These are phyloP conservation scores for Achlya flavicornis DNA, from an alignment of 2,888 invertebrate species.

Conservation along the genomic window DNA sequence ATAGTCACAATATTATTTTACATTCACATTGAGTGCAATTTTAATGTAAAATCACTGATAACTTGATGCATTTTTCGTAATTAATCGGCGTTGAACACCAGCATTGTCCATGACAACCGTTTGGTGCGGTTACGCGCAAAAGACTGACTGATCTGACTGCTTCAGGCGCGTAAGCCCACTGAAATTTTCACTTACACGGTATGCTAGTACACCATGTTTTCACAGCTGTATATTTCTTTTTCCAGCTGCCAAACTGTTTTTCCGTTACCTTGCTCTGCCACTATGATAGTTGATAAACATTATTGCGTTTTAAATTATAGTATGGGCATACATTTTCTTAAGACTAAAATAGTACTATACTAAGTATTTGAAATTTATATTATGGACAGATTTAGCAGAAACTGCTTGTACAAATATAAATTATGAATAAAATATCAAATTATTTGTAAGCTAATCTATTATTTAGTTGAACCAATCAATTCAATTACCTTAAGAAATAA, in stretches of 20 bases:
- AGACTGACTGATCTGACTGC: neutral
- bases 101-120: neutral
- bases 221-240: neutral
- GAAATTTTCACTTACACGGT: constrained; percentile 5
- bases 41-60: neutral
- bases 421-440: too few species aligned
- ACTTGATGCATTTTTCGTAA: neutral
- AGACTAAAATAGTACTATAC: too few species aligned
- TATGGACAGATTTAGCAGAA: too few species aligned
- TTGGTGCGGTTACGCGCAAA: constrained; percentile 1
- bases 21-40: neutral
- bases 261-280: neutral
- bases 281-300: neutral
- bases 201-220: constrained; percentile 1
- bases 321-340: neutral
- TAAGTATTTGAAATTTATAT: too few species aligned
- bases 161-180: neutral
- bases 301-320: neutral
- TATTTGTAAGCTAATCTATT: too few species aligned
- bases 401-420: too few species aligned
- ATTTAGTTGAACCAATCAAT: too few species aligned
- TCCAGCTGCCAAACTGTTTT: neutral
- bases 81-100: neutral
- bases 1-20: neutral
- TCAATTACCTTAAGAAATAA: too few species aligned